Conservation (phyloP, 2,797 vertebrate species). For the Steatocranus sp. region DNA sequence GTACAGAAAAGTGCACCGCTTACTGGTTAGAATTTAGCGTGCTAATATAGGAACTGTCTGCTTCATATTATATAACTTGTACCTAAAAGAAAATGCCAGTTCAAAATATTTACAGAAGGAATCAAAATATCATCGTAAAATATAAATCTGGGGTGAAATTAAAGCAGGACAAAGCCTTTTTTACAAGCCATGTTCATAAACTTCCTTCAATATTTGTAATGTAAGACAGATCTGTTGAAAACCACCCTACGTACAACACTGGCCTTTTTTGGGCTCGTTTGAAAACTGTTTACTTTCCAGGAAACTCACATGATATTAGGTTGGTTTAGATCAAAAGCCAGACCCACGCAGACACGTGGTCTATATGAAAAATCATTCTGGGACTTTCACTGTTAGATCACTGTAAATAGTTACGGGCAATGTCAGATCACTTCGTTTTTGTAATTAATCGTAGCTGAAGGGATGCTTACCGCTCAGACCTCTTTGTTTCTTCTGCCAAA, state of each 20-base stretch:
- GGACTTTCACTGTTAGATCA: background rate
- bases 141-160: background rate
- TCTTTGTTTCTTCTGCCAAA: constrained; percentile 4
- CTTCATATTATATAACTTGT: background rate
- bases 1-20: background rate
- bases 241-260: background rate
- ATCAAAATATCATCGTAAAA: background rate
- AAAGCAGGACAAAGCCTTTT: background rate
- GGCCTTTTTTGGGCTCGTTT: background rate
- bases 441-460: constrained; percentile 33
- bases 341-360: background rate
- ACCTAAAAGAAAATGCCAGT: background rate
- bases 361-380: background rate
- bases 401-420: constrained; percentile 19
- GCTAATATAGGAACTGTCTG: background rate
- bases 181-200: background rate
- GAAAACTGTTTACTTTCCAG: background rate
- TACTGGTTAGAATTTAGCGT: background rate
- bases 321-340: background rate
- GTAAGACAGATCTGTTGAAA: background rate
- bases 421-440: constrained; percentile 11
- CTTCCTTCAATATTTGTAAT: background rate
- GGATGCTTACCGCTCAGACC: constrained; percentile 16
- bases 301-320: background rate
- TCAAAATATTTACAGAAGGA: background rate